Base-by-base conservation (phyloP, 2,888 invertebrate species). In the Disparrhopalites patrizii region DNA sequence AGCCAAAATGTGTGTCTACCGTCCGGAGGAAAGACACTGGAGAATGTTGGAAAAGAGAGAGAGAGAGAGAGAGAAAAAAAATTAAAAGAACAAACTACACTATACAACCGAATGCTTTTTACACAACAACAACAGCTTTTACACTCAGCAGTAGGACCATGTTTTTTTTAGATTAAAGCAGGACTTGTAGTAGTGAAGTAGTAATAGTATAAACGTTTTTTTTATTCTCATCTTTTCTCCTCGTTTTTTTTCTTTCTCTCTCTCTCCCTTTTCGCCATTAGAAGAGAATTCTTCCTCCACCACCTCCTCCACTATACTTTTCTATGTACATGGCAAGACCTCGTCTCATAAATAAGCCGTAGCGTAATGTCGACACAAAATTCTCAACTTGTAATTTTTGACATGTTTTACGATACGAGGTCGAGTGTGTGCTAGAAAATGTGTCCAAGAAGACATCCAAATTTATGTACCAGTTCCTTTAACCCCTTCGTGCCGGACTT, bases 341-440 rank as follows among this genome's bases (percentile, higher is more conserved):
- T 58, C 58, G 65, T 65, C 51, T 68, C 68, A 66, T 68, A 68
- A 68, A 68, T 68, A 66, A 63, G 66, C 52, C 55, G 31, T 50
- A 58, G 58, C 51, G 52, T 62, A n/a, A 65, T 65, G 69, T 69
- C 69, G 63, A 69, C 69, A 67, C 65, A 65, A 67, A 65, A 62
- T 56, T 62, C 51, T 67, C 62, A 65, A 62, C 67, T 67, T 69
- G 69, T 69, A 67, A 65, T 67, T 67, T 65, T 65, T 69, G 69
- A 69, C 67, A 65, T 69, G 69, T 56, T 69, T 69, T 69, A 69
- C 65, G 69, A 69, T 67, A 67, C 61, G 69, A 68, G 61, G 43
- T 15, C 60, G n/a, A n/a, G n/a, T n/a, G 54, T 62, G 36, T 30
- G 64, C 52, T 43, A 62, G 60, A 67, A 67, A 47, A 67, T 67